Base-by-base conservation (phyloP, 2,888 invertebrate genomes). In the Mythimna pallens region DNA sequence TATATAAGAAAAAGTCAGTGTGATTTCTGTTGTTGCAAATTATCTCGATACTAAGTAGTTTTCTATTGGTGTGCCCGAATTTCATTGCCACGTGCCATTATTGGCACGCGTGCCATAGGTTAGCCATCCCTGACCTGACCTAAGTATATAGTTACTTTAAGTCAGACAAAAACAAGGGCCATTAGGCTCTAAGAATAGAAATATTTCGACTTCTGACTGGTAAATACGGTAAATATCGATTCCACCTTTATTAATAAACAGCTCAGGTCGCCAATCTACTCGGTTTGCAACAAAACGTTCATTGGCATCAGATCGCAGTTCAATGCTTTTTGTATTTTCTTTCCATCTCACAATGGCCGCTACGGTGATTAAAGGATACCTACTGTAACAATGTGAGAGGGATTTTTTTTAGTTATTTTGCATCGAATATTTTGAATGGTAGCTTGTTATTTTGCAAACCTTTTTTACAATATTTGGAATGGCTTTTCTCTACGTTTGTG, bases 161-260 rank as follows among this genome's bases (percentile, higher is more conserved):
- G 2, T 34, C 8, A 9, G 12, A 57, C 17, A 17, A 9, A 30
- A 30, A 7, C 4, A 58, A 34, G 20, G 14, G 9, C 3, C 30
- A 57, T 25, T 43, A 62, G 20, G 3, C 20, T 25, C 22, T 17
- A n/a, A 52, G n/a, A 63, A 50, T 36, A 30, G 63, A 25, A 59
- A 52, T 54, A 36, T 58, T 69, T 58, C 63, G 52, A 55, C 17
- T 58, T n/a, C 8, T 34, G n/a, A 55, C 22, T 20, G 50, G 54
- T 79, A 50, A 52, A 65, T 59, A 80, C 30, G 20, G 20, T 22
- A 52, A 71, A 71, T 10, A 40, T 70, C 59, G 76, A 76, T 79
- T 66, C 30, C n/a, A 54, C 65, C 12, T 63, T 75, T 65, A 81
- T 73, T 71, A 71, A 70, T 76, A 79, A 82, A 69, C 79, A 69